A percentile compares a stretch with the other conserved stretches of the same genome.
Conservation (phyloP, 2,888 invertebrate species). For the Parapristionchus giblindavisi region DNA sequence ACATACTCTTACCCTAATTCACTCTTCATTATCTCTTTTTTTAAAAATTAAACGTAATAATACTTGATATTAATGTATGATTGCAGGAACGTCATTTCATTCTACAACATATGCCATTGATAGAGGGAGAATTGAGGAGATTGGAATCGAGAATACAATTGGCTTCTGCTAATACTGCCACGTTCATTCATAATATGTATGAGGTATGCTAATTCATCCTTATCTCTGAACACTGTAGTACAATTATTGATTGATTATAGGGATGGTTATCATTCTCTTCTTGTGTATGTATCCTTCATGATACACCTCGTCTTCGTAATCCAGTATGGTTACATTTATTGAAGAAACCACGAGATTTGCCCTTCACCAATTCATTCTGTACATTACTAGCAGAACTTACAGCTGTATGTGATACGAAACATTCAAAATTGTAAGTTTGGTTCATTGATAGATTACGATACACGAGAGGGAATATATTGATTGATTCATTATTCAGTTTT, state of each 20-base stretch:
- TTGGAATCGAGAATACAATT: conserved; percentile 52
- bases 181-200: conserved; percentile 56
- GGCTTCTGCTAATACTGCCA: conserved; percentile 47
- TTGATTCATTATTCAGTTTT: conserved; percentile 59
- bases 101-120: conserved; percentile 62
- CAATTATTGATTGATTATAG: conserved; percentile 39
- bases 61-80: background rate
- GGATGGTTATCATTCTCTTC: conserved; percentile 56
- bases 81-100: conserved; percentile 43
- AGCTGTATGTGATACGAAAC: conserved; percentile 55
- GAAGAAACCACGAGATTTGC: conserved; percentile 43
- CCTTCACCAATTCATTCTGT: conserved; percentile 56
- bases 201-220: conserved; percentile 41
- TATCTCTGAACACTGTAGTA: background rate
- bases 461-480: background rate
- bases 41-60: background rate
- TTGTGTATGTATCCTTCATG: conserved; percentile 58
- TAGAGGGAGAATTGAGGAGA: conserved; percentile 58
- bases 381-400: conserved; percentile 53
- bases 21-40: background rate
- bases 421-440: conserved; percentile 60
- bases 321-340: conserved; percentile 62
- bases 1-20: background rate
- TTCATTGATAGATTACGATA: no score
- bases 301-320: conserved; percentile 54